Evolutionary conservation across 2,888 invertebrate species (phyloP), one percentile per base, ranked within the genome.

Genomic region (Drosophila leonis): DNA sequence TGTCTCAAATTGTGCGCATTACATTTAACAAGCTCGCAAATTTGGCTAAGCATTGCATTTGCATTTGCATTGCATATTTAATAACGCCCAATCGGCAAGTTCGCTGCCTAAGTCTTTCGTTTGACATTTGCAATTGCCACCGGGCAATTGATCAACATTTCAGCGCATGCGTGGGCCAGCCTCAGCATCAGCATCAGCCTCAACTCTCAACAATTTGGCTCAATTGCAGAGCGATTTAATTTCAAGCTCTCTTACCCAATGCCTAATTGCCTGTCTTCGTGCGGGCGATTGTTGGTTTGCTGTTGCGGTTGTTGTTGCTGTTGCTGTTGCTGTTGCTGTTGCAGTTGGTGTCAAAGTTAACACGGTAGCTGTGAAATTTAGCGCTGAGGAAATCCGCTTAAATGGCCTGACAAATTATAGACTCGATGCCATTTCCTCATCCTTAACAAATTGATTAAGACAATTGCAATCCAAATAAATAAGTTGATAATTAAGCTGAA

Each of bases 361-460:
- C 84, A 84, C 84, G 88, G 84, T 84, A 84, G 84, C 84, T 84
- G 84, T 88, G 88, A 84, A 88, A 83, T 77, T 72, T 81, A 59
- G 63, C 70, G 81, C 88, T 84, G 83, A 85, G 85, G 83, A 88
- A 84, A 84, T 83, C 82, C 83, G 82, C 72, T 66, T 46, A 56
- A 75, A 57, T 62, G 62, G 66, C 61, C 66, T 57, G 57, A 55
- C 72, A 85, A 83, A 84, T 85, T 70, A 74, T 65, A 79, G 63
- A 65, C 65, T 77, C 20, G 18, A 37, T 48, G 44, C 65, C 85
- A 81, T 85, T 88, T 85, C 85, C 85, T 82, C 83, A 84, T 88
- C 83, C 84, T 82, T 82, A 82, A 76, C 88, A 88, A 85, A 86
- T 86, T 86, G 85, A 86, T 86, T 88, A 86, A 80, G 85, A 78